These are phyloP conservation scores for Eulimnadia texana DNA, from an alignment of 1,140 invertebrate species.

Conservation along the genomic window DNA sequence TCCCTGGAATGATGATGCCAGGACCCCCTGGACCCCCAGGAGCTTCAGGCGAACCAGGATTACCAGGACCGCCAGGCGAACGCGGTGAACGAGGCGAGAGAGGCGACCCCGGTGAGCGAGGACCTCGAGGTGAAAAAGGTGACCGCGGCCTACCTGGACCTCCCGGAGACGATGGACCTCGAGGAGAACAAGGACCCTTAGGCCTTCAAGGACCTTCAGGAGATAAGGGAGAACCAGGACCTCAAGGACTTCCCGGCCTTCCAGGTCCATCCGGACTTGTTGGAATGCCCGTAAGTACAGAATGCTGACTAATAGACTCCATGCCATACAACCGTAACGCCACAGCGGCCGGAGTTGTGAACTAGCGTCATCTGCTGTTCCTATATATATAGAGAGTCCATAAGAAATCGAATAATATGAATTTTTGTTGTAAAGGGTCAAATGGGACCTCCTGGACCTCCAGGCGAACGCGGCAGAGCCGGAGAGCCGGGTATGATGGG, in stretches of 20 bases:
- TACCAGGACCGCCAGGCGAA: slow-evolving; percentile 17
- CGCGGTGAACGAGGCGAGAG: slow-evolving; percentile 23
- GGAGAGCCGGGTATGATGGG: slow-evolving; percentile 20
- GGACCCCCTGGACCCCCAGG: slow-evolving; percentile 33
- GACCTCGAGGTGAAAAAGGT: slow-evolving; percentile 16
- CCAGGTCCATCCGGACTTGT: background rate
- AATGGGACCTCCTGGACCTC: slow-evolving; percentile 29
- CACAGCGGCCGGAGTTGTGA: too few relatives aligned
- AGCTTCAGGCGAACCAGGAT: slow-evolving; percentile 24
- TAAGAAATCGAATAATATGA: background rate
- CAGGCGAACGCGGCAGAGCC: slow-evolving; percentile 24
- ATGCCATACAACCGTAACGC: too few relatives aligned
- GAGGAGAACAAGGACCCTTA: slow-evolving; percentile 19
- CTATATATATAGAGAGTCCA: background rate
- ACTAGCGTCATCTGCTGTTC: background rate
- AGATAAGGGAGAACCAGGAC: background rate
- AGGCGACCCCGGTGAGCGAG: slow-evolving; percentile 27
- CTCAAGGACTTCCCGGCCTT: background rate
- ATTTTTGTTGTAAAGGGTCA: slow-evolving; percentile 1
- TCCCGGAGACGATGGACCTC: slow-evolving; percentile 25
- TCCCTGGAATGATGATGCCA: slow-evolving; percentile 16
- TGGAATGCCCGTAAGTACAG: slow-evolving; percentile 5
- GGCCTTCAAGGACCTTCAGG: slow-evolving; percentile 9
- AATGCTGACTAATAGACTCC: too few relatives aligned
- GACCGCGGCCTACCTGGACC: slow-evolving; percentile 30